These are phyloP conservation scores for Echinometra lucunter DNA, from an alignment of 53 echinoderm and acorn worm genomes.

Conservation along the genomic window DNA sequence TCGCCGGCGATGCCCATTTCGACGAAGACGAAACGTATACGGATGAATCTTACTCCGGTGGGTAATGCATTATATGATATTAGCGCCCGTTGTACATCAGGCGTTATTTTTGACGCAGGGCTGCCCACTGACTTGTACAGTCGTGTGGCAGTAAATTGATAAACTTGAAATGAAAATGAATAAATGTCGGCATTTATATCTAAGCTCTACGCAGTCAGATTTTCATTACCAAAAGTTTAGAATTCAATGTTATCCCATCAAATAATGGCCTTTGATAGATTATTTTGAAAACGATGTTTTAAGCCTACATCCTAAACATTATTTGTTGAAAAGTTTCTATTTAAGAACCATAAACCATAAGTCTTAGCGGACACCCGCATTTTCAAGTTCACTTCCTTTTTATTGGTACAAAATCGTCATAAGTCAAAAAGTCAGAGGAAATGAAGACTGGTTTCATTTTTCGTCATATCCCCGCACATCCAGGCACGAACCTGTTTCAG, in stretches of 20 bases:
- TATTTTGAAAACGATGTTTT: not conserved
- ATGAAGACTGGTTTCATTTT: constrained; percentile 54
- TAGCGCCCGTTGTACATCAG: not conserved
- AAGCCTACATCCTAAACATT: not conserved
- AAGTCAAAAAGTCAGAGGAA: constrained; percentile 9
- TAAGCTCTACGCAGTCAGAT: too few species aligned
- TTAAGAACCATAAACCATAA: too few species aligned
- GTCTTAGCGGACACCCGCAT: not conserved
- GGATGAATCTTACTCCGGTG: not conserved
- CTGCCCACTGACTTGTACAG: not conserved
- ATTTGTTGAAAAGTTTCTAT: not conserved
- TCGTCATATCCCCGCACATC: constrained; percentile 28
- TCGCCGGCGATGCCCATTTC: constrained; percentile 82
- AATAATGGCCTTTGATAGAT: not conserved
- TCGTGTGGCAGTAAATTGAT: not conserved
- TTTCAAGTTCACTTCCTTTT: constrained; percentile 14
- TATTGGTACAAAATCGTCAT: not conserved
- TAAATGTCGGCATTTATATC: too few species aligned
- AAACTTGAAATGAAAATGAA: too few species aligned
- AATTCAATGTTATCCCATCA: not conserved
- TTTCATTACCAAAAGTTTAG: too few species aligned
- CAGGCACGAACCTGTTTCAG: constrained; percentile 62
- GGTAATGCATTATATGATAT: not conserved
- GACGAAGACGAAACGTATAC: constrained; percentile 82
- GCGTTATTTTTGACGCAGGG: not conserved